Conservation (phyloP, 2,888 invertebrate genomes). For the Kryphioiulus occultus region DNA sequence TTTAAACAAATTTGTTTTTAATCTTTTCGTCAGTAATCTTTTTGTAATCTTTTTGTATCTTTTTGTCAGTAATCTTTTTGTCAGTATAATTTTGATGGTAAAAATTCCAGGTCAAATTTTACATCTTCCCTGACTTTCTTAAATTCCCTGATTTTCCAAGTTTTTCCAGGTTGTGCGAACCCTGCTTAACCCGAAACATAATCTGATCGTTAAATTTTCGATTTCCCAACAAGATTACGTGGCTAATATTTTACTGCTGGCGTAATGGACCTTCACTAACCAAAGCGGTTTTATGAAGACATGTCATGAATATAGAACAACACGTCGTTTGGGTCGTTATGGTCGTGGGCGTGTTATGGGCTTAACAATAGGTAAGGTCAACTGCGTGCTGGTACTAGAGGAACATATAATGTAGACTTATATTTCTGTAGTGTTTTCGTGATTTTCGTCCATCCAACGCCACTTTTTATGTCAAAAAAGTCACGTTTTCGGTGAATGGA, state of each 20-base stretch:
- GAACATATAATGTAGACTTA: too few relatives aligned
- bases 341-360: not conserved
- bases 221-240: not conserved
- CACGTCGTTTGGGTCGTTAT: not conserved
- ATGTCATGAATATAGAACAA: not conserved
- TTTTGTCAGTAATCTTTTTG: too few relatives aligned
- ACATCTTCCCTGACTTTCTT: too few relatives aligned
- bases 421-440: not conserved
- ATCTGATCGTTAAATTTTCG: slow-evolving; percentile 11
- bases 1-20: too few relatives aligned
- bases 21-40: too few relatives aligned
- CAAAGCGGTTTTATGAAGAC: not conserved
- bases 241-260: not conserved
- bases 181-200: too few relatives aligned
- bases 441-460: not conserved
- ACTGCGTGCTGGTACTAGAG: not conserved
- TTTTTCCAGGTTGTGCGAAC: too few relatives aligned
- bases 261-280: not conserved
- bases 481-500: slow-evolving; percentile 7
- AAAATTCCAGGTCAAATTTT: too few relatives aligned
- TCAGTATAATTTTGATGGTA: too few relatives aligned
- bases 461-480: not conserved
- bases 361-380: slow-evolving; percentile 4
- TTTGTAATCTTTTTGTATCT: too few relatives aligned
- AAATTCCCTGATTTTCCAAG: too few relatives aligned